Evolutionary conservation across 2,888 invertebrate genomes (phyloP).

Genomic region (Strigamia maritima): DNA sequence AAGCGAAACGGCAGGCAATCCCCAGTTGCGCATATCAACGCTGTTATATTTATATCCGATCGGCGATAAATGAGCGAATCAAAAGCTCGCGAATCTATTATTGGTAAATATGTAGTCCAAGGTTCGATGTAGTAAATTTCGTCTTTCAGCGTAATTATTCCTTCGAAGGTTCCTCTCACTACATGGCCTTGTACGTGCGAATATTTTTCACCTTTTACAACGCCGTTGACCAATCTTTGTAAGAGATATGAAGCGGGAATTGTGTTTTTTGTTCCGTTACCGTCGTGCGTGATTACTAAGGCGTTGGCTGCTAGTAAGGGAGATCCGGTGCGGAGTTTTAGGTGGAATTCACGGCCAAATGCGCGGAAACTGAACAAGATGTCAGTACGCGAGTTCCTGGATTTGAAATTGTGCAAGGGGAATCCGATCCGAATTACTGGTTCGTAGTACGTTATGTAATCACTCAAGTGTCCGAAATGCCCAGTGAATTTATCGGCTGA

Average conservation of each 20-base stretch:
- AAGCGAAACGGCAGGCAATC: slow-evolving; percentile 20
- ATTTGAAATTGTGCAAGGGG: neutral
- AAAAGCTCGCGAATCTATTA: neutral
- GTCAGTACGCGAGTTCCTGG: neutral
- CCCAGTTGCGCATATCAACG: neutral
- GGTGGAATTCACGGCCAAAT: slow-evolving; percentile 3
- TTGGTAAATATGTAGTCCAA: neutral
- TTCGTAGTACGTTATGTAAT: slow-evolving; percentile 8
- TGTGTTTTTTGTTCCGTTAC: neutral
- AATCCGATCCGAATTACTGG: neutral
- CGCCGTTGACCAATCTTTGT: neutral
- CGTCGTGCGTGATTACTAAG: neutral
- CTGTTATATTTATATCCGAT: slow-evolving; percentile 28
- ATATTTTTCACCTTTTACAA: neutral
- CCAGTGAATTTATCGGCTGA: neutral
- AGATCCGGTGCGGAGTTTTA: neutral
- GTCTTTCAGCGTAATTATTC: neutral
- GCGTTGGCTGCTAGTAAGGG: neutral
- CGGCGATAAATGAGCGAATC: slow-evolving; percentile 13
- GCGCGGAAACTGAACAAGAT: neutral
- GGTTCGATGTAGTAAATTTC: slow-evolving; percentile 29
- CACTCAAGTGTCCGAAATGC: neutral
- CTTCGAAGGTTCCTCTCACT: neutral
- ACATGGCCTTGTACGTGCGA: slow-evolving; percentile 18
- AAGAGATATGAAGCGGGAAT: neutral